Evolutionary conservation across 2,113 vertebrate species (phyloP), one percentile per base, ranked within the genome.

Genomic region (Notarius quadriscutis): DNA sequence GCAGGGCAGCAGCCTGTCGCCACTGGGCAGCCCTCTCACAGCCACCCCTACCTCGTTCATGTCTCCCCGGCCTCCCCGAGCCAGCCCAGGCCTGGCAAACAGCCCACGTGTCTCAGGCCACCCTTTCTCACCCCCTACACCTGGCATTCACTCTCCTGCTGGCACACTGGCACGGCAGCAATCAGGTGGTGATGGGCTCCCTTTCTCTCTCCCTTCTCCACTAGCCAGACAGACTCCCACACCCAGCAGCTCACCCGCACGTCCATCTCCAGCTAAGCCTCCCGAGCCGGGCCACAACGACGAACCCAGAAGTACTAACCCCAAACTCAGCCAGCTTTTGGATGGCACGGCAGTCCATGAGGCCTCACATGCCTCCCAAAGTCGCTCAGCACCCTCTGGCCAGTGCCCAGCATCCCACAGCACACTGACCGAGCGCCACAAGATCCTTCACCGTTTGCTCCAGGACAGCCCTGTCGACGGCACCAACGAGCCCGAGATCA

Each of bases 381-480:
- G 86, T 94, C 2, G 30, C 96, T 95, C 62, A 0, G 20, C 22
- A 14, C 89, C 96, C 1, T 17, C 58, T 91, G 95, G 88, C 72
- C 97, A 79, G 87, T 99, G 97, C 86, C 97, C 97, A 0, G 95
- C 96, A 51, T 98, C 97, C 53, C 97, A 99, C 84, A 98, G 98
- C 91, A 97, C 97, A 0, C 93, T 99, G 82, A 99, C 97, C 0
- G 97, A 99, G 85, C 93, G 97, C 6, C 97, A 99, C 90, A 99
- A 98, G 94, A 98, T 99, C 78, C 93, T 99, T 27, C 98, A 98
- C 89, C 94, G 97, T 62, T 96, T 99, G 81, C 96, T 99, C 22
- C 97, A 98, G 92, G 98, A 99, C 93, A 97, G 97, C 89, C 97
- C 97, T 7, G 30, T 95, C 80, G 94, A 95, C 60, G 79, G 94